A percentile compares a stretch with the other conserved stretches of the same genome.
Evolutionary conservation across 2,797 vertebrate species (phyloP).

Genomic region (Micropoecilia bifurca): DNA sequence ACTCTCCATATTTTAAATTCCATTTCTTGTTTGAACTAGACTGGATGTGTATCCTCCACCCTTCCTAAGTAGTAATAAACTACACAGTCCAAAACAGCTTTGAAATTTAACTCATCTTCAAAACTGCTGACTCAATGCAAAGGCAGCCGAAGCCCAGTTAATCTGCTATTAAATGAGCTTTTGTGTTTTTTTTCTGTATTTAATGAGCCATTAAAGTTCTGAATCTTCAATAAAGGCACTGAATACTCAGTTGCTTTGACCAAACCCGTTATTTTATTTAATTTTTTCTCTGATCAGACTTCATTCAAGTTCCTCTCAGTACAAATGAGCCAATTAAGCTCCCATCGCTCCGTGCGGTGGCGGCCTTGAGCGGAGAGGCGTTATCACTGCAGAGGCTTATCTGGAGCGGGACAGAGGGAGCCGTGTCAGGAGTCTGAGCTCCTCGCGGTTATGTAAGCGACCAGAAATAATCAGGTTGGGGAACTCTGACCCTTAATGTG

Average conservation of each 20-base stretch:
- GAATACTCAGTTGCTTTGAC: neutral
- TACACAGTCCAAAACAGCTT: neutral
- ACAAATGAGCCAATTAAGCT: conserved; percentile 50
- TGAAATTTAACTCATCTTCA: neutral
- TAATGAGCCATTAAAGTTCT: neutral
- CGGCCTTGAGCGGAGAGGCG: conserved; percentile 19
- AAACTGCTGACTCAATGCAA: neutral
- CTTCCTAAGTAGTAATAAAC: neutral
- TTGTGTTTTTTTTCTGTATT: neutral
- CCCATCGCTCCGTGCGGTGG: conserved; percentile 22
- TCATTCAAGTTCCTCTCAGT: neutral
- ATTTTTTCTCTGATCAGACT: conserved; percentile 22
- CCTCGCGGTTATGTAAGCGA: conserved; percentile 63
- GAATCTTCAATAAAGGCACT: neutral
- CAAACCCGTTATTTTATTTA: neutral
- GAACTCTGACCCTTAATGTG: conserved; percentile 52
- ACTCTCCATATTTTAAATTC: neutral
- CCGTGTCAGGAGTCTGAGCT: conserved; percentile 43
- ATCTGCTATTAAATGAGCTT: neutral
- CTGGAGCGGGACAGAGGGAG: conserved; percentile 41
- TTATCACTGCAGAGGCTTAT: conserved; percentile 58
- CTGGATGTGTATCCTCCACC: neutral
- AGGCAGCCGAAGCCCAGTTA: neutral
- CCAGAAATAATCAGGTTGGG: conserved; percentile 54
- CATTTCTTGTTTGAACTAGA: neutral